phyloP scores from a whole-genome alignment of 2,888 invertebrate species.

The Heteromyza rotundicornis region DNA sequence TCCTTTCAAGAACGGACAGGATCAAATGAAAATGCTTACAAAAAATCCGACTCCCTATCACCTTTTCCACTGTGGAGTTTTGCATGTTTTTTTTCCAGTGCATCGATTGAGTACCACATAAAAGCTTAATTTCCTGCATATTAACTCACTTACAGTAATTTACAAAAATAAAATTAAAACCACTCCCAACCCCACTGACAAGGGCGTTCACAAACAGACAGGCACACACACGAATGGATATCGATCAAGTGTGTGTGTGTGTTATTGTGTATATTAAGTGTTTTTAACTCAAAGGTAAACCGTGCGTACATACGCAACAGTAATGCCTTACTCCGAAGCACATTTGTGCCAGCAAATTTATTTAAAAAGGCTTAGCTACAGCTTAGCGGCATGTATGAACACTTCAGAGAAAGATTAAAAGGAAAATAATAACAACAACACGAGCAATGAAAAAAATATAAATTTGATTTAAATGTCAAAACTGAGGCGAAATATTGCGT shows the following conservation, averaged over 20 bases:
- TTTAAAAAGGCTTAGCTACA: conserved; percentile 55
- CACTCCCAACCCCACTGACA: conserved; percentile 9
- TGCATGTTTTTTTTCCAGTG: conserved; percentile 7
- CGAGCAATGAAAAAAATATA: background rate
- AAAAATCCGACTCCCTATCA: no score
- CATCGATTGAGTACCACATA: conserved; percentile 49
- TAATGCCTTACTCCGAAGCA: conserved; percentile 30
- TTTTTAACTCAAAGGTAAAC: no score
- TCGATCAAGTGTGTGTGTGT: no score
- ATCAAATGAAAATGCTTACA: no score
- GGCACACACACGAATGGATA: no score
- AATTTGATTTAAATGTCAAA: background rate
- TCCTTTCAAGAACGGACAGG: no score
- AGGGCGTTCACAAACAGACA: background rate
- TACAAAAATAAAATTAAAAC: conserved; percentile 32
- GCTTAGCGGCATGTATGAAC: conserved; percentile 52
- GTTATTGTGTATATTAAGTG: background rate
- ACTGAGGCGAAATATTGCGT: background rate
- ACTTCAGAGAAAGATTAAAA: conserved; percentile 36
- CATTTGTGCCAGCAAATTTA: conserved; percentile 56
- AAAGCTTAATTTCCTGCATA: conserved; percentile 52
- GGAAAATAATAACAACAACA: background rate
- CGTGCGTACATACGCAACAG: background rate
- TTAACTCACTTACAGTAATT: conserved; percentile 41
- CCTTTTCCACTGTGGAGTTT: no score